Percentiles rank a stretch among this genome's conserved stretches.
phyloP scores from a whole-genome alignment of 1,140 invertebrate species.

The Pararge aegeria region DNA sequence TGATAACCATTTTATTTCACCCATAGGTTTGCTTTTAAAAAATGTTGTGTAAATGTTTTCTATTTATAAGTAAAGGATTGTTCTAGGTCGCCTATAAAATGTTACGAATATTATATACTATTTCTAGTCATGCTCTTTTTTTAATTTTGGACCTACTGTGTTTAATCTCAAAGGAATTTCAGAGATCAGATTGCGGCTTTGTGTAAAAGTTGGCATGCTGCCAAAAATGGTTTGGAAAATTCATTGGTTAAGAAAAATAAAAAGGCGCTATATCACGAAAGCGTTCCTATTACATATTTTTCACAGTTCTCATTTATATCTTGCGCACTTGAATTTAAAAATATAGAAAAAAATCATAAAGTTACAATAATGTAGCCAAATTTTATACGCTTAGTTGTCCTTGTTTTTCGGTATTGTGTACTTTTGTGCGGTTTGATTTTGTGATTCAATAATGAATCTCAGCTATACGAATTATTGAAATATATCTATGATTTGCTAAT shows the following conservation, averaged over 20 bases:
- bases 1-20: too few species aligned
- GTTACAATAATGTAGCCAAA: too few species aligned
- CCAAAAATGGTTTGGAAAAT: constrained; percentile 11
- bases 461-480: too few species aligned
- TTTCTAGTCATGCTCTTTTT: not conserved
- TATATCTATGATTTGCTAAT: too few species aligned
- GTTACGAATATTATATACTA: not conserved
- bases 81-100: not conserved
- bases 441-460: too few species aligned
- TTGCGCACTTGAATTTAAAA: not conserved
- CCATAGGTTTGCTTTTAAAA: too few species aligned
- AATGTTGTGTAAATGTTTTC: too few species aligned
- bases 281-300: not conserved
- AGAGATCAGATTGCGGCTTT: constrained; percentile 11
- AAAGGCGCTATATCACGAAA: not conserved
- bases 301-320: not conserved
- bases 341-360: too few species aligned
- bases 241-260: constrained; percentile 13
- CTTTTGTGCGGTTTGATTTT: too few species aligned
- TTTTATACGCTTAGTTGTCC: too few species aligned
- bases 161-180: constrained; percentile 12
- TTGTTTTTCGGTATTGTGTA: too few species aligned
- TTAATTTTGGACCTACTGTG: constrained; percentile 2
- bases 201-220: constrained; percentile 1
- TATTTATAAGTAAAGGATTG: too few species aligned